Evolutionary conservation across 2,888 invertebrate genomes (phyloP), one percentile per base, ranked within the genome.

Genomic region (Melanostoma scalare): DNA sequence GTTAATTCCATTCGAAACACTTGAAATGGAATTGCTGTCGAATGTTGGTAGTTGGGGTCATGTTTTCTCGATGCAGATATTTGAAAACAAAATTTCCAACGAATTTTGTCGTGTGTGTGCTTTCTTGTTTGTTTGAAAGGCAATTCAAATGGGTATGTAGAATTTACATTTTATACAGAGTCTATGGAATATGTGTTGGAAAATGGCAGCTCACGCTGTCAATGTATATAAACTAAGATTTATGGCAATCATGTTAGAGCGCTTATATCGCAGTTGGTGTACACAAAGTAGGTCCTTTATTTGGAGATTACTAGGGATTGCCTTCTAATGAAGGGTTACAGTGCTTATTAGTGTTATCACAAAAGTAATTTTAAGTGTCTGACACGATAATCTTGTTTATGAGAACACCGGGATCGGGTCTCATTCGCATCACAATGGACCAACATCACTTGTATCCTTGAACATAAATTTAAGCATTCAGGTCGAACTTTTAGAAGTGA

Each of bases 1-100:
- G 84, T 84, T 84, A 79, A 79, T 84, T 84, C 75, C 71, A 84
- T 75, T 75, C 84, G 84, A 65, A 71, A 67, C 69, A 74, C 60
- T 69, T 48, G 40, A 53, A 65, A 65, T 65, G 65, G 74, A 71
- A 79, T 71, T 71, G 74, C 75, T 79, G 79, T 84, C 78, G 84
- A 76, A 5, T 52, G 52, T 52, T 36, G 30, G 42, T 60, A 63
- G 38, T 50, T 52, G 42, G 52, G 65, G 73, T 79, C 65, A 60
- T 84, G 79, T 79, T 75, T 79, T 84, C 69, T 67, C 58, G 46
- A 74, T 84, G 78, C 65, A 50, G 71, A 50, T 63, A 79, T 78
- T 76, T 73, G 35, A 53, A 68, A 79, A 84, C 69, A 71, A 75
- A 79, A 79, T 79, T 74, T 79, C 53, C 46, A 73, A 82, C 68